phyloP scores from a whole-genome alignment of 2,888 invertebrate genomes.

The Seira ritae region DNA sequence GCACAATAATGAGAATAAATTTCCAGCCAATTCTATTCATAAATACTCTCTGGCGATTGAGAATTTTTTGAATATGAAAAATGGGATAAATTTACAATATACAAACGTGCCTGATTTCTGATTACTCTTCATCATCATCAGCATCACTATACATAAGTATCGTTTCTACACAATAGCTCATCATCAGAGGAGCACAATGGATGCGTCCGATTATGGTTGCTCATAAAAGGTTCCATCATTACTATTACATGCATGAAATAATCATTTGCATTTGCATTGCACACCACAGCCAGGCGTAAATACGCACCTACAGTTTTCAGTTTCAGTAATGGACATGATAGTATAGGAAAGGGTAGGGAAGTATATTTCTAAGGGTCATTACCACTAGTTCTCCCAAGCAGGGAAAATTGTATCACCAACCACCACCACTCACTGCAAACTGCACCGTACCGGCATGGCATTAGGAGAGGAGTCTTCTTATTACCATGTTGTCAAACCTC shows the following conservation, averaged over 20 bases:
- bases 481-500: neutral
- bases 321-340: too few relatives aligned
- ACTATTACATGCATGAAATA: constrained; percentile 1
- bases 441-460: too few relatives aligned
- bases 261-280: neutral
- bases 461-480: neutral
- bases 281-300: neutral
- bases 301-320: neutral
- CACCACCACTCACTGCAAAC: too few relatives aligned
- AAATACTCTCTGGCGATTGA: neutral
- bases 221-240: neutral
- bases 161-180: constrained; percentile 15
- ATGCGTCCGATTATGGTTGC: constrained; percentile 1
- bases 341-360: neutral
- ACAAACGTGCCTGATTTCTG: neutral
- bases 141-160: too few relatives aligned
- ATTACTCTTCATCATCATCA: neutral
- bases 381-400: neutral
- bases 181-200: neutral
- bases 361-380: neutral
- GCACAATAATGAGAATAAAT: neutral
- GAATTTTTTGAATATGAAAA: neutral
- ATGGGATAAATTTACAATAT: neutral
- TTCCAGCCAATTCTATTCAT: constrained; percentile 13
- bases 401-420: neutral